Conservation (phyloP, 2,888 invertebrate genomes). For the Anoplius nigerrimus region DNA sequence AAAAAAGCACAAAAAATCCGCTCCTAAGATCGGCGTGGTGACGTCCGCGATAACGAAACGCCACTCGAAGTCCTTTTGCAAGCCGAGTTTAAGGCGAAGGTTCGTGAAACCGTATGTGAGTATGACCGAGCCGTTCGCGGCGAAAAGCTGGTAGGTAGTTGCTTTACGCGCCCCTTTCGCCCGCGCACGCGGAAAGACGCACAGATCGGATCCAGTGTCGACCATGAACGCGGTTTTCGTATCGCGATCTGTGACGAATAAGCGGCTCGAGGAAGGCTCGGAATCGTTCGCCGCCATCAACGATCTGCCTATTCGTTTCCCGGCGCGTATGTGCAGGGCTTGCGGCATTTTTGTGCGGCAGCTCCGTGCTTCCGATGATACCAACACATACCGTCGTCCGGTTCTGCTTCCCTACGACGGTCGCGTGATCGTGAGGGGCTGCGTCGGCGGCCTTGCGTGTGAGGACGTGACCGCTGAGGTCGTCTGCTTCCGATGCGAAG, state of each 20-base stretch:
- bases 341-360: too few relatives aligned
- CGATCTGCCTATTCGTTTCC: slow-evolving; percentile 52
- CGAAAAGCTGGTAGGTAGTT: too few relatives aligned
- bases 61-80: slow-evolving; percentile 58
- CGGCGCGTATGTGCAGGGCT: slow-evolving; percentile 5
- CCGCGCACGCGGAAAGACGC: slow-evolving; percentile 35
- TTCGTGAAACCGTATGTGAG: neutral
- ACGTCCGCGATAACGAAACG: slow-evolving; percentile 64
- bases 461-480: neutral
- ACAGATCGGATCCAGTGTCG: slow-evolving; percentile 45
- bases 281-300: slow-evolving; percentile 56
- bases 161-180: slow-evolving; percentile 56
- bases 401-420: too few relatives aligned
- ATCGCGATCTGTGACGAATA: slow-evolving; percentile 30
- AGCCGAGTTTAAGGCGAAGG: slow-evolving; percentile 36
- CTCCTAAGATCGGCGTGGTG: slow-evolving; percentile 52
- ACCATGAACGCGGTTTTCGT: slow-evolving; percentile 39
- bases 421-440: too few relatives aligned
- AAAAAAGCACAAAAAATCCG: neutral
- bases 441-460: too few relatives aligned
- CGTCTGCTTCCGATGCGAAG: neutral
- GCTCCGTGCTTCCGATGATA: too few relatives aligned
- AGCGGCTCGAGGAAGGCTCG: slow-evolving; percentile 33
- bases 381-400: too few relatives aligned
- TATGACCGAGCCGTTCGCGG: neutral